Conservation (phyloP, 2,113 vertebrate genomes). For the human region GRCh38 chr19:3939501-3940000, state of each 20-base stretch:
- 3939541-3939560: neutral
- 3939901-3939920: conserved; percentile 94
- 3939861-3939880: rapidly evolving
- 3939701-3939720: rapidly evolving
- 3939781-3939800: neutral
- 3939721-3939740: neutral
- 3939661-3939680: neutral
- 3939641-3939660: neutral
- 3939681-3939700: rapidly evolving
- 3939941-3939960: conserved; percentile 97
- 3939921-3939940: conserved; percentile 93
- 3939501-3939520: too few species aligned
- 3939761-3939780: neutral
- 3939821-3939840: too few species aligned
- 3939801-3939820: neutral
- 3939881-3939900: conserved; percentile 77
- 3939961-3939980: conserved; percentile 91
- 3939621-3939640: rapidly evolving
- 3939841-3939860: neutral
- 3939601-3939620: neutral
- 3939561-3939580: neutral
- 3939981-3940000: rapidly evolving
- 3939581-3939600: neutral
- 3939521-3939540: neutral
- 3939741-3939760: neutral